Evolutionary conservation across 2,113 vertebrate genomes (phyloP).

Genomic region (Myiagra hebetior): DNA sequence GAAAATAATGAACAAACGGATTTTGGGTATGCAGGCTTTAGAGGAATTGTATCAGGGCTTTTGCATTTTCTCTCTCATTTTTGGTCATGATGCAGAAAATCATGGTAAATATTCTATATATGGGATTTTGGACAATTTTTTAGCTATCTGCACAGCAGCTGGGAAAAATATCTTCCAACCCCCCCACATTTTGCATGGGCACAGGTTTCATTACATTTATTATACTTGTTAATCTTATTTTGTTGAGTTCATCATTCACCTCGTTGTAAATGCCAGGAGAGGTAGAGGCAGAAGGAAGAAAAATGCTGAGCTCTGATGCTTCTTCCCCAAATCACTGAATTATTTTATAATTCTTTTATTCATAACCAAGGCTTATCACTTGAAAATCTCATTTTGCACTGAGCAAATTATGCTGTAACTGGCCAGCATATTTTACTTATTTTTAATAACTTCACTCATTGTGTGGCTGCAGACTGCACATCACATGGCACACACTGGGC

Average conservation of each 20-base stretch:
- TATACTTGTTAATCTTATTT: not conserved
- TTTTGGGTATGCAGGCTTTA: not conserved
- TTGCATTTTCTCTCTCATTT: not conserved
- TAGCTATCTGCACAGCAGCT: not conserved
- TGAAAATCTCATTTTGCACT: slow-evolving; percentile 2
- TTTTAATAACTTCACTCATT: not conserved
- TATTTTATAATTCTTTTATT: not conserved
- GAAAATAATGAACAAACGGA: not conserved
- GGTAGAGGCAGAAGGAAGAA: not conserved
- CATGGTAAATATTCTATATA: not conserved
- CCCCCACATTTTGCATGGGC: not conserved
- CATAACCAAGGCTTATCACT: not conserved
- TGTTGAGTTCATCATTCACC: not conserved
- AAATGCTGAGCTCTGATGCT: not conserved
- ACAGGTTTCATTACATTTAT: not conserved
- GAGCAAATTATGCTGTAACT: not conserved
- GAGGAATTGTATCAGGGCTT: not conserved
- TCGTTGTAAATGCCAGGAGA: not conserved
- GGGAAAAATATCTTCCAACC: not conserved
- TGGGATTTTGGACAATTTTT: not conserved
- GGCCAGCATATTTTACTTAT: not conserved
- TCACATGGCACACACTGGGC: not conserved
- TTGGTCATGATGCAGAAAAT: not conserved
- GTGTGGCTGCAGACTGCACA: not conserved
- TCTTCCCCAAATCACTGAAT: not conserved